A percentile compares a stretch with the other conserved stretches of the same genome.
These are phyloP conservation scores for Lasioglossum marginatum DNA, from an alignment of 2,888 invertebrate genomes.

Conservation along the genomic window DNA sequence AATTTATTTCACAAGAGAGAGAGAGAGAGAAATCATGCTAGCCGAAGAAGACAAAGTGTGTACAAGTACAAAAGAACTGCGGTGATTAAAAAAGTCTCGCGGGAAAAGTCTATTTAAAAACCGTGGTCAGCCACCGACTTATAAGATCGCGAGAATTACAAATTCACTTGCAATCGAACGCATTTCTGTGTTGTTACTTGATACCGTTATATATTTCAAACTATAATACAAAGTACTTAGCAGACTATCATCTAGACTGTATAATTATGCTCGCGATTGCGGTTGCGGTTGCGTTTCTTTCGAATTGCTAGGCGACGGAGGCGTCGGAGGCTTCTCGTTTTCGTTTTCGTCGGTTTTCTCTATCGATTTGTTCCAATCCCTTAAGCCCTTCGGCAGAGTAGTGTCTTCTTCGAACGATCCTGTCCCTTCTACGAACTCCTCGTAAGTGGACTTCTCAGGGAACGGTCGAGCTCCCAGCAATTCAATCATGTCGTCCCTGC, in stretches of 20 bases:
- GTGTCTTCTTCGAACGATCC: conserved; percentile 99
- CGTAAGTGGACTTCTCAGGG: conserved; percentile 99
- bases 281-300: conserved; percentile 55
- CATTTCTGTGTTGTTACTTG: conserved; percentile 57
- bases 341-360: conserved; percentile 66
- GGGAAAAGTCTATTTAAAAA: not conserved
- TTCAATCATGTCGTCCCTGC: conserved; percentile 99
- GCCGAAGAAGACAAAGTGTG: not conserved
- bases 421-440: conserved; percentile 99
- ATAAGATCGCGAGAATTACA: conserved; percentile 32
- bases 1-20: not conserved
- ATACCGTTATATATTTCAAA: conserved; percentile 69
- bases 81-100: not conserved
- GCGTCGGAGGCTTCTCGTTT: not conserved
- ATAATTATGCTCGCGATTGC: conserved; percentile 75
- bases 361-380: conserved; percentile 96
- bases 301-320: conserved; percentile 35
- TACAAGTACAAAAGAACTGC: not conserved
- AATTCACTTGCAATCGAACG: conserved; percentile 48
- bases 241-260: conserved; percentile 71
- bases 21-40: not conserved
- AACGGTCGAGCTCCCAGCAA: conserved; percentile 97
- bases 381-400: conserved; percentile 95
- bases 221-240: conserved; percentile 79
- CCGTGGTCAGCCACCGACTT: conserved; percentile 15